phyloP scores from a whole-genome alignment of 2,888 invertebrate species.

The Gymnosoma rotundatum region DNA sequence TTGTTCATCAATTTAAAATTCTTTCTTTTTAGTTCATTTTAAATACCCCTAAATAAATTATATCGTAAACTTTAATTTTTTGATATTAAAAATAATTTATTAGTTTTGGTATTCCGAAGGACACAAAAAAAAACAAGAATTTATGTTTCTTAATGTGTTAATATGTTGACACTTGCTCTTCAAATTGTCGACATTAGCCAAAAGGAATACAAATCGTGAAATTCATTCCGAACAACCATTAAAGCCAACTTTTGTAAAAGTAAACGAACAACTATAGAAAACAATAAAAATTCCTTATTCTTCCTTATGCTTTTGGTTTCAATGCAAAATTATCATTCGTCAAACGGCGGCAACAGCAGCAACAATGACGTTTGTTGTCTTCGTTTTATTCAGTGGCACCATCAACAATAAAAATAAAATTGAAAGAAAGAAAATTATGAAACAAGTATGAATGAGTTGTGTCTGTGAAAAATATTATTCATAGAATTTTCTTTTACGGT shows the following conservation, averaged over 20 bases:
- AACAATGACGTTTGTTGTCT: slow-evolving; percentile 38
- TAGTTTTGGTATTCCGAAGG: not conserved
- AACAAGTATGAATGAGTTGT: slow-evolving; percentile 53
- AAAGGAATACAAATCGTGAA: slow-evolving; percentile 51
- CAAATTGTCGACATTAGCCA: slow-evolving; percentile 56
- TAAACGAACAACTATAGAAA: not conserved
- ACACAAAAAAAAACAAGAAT: slow-evolving; percentile 11
- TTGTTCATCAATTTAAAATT: no score
- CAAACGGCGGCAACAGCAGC: slow-evolving; percentile 35
- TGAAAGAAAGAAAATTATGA: slow-evolving; percentile 22
- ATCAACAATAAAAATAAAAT: not conserved
- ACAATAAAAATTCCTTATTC: slow-evolving; percentile 30
- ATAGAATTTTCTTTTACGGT: slow-evolving; percentile 43
- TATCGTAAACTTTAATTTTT: no score
- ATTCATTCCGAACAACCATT: no score
- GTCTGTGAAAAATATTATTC: slow-evolving; percentile 51
- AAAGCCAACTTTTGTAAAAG: no score
- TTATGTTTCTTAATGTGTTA: slow-evolving; percentile 41
- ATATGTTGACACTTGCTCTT: slow-evolving; percentile 62
- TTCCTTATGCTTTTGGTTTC: slow-evolving; percentile 43
- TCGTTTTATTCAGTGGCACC: not conserved
- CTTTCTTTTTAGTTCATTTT: no score
- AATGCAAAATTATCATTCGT: slow-evolving; percentile 62
- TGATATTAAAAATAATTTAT: no score
- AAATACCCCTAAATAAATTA: no score